Conservation (phyloP, 2,888 invertebrate genomes). For the Orchesellides sinensis region DNA sequence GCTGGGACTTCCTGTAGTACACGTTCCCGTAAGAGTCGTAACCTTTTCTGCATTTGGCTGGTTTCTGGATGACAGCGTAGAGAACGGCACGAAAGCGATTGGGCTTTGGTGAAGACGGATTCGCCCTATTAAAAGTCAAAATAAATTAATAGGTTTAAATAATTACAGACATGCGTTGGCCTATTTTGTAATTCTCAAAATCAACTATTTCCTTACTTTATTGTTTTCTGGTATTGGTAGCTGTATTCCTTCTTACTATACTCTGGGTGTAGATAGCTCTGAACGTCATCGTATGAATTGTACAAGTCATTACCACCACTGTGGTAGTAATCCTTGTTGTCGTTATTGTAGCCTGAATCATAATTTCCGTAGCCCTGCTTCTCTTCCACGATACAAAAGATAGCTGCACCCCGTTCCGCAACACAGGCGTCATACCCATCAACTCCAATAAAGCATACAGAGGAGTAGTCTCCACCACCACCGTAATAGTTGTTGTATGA, state of each 20-base stretch:
- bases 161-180: too few relatives aligned
- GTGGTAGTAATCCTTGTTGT: conserved; percentile 6
- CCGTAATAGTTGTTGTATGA: conserved; percentile 35
- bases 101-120: conserved; percentile 52
- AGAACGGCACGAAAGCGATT: conserved; percentile 62
- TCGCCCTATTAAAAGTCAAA: conserved; percentile 42
- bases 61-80: conserved; percentile 69
- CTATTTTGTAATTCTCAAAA: background rate
- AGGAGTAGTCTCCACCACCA: conserved; percentile 8
- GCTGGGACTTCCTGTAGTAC: conserved; percentile 62
- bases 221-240: background rate
- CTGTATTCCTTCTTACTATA: background rate
- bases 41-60: conserved; percentile 52
- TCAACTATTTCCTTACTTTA: background rate
- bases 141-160: background rate
- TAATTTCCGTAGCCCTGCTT: conserved; percentile 32
- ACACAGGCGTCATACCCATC: conserved; percentile 73
- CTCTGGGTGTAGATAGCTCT: conserved; percentile 25
- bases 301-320: background rate
- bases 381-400: conserved; percentile 69
- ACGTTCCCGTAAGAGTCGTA: conserved; percentile 56
- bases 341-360: conserved; percentile 56
- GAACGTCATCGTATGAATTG: background rate
- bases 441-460: conserved; percentile 70
- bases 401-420: conserved; percentile 70